These are phyloP conservation scores for Intellagama lesueurii DNA, from an alignment of 2,797 vertebrate species.

Conservation along the genomic window DNA sequence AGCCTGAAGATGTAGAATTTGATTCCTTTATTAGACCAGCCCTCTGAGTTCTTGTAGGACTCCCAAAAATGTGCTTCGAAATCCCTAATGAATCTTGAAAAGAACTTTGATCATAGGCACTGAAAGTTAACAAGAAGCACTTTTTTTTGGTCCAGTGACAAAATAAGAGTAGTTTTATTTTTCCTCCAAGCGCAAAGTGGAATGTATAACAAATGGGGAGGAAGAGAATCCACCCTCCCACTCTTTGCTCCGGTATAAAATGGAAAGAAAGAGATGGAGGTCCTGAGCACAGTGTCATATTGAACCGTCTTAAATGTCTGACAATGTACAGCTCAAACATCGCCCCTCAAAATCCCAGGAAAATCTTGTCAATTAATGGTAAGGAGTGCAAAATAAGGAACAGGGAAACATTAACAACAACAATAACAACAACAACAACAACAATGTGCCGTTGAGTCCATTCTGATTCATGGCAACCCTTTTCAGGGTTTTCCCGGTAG, in stretches of 20 bases:
- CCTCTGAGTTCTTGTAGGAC: conserved; percentile 26
- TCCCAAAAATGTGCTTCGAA: conserved; percentile 41
- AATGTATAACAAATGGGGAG: conserved; percentile 17
- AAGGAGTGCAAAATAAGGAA: no score
- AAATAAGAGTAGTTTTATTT: neutral
- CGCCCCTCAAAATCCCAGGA: no score
- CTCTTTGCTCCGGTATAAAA: neutral
- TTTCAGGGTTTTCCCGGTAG: no score
- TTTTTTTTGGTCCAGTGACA: conserved; percentile 1
- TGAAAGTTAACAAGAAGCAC: neutral
- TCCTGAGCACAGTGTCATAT: neutral
- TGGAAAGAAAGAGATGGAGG: neutral
- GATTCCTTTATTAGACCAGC: conserved; percentile 54
- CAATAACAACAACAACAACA: no score
- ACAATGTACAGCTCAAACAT: no score
- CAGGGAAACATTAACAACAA: no score
- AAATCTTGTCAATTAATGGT: no score
- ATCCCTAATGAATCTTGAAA: conserved; percentile 24
- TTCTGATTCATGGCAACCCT: no score
- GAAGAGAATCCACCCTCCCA: neutral
- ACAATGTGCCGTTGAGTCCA: no score
- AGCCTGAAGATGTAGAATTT: conserved; percentile 49
- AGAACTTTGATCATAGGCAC: conserved; percentile 47
- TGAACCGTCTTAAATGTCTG: conserved; percentile 5
- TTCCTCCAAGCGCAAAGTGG: neutral